Conservation (phyloP, 2,888 invertebrate genomes). For the Trisateles emortualis region DNA sequence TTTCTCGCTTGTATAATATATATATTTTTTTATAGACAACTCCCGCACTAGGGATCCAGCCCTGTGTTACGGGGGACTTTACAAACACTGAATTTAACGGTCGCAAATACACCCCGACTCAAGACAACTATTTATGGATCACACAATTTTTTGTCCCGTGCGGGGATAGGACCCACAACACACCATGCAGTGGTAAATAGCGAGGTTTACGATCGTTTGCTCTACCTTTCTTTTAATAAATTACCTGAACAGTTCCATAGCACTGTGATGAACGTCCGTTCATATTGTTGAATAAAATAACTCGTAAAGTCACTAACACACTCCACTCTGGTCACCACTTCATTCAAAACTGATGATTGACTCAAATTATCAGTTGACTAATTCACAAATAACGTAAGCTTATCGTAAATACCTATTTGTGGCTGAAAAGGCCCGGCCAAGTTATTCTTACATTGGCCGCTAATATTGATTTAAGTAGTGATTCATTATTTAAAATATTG, state of each 20-base stretch:
- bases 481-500: background rate
- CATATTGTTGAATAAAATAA: conserved; percentile 3
- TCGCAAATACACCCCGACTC: too few relatives aligned
- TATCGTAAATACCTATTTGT: conserved; percentile 24
- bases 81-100: too few relatives aligned
- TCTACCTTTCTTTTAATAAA: too few relatives aligned
- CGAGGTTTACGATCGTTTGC: too few relatives aligned
- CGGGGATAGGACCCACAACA: too few relatives aligned
- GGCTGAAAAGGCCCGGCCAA: conserved; percentile 21
- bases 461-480: conserved; percentile 13
- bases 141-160: too few relatives aligned
- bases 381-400: conserved; percentile 16
- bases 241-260: conserved; percentile 39
- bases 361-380: conserved; percentile 22
- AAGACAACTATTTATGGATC: too few relatives aligned
- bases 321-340: conserved; percentile 6
- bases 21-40: too few relatives aligned
- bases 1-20: too few relatives aligned
- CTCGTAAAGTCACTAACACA: conserved; percentile 1
- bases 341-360: conserved; percentile 35
- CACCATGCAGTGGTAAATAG: too few relatives aligned
- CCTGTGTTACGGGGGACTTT: too few relatives aligned
- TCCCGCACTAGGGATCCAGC: too few relatives aligned
- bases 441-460: conserved; percentile 18
- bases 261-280: conserved; percentile 12